Conservation (phyloP, 1,140 invertebrate genomes). For the Camponotus pennsylvanicus region DNA sequence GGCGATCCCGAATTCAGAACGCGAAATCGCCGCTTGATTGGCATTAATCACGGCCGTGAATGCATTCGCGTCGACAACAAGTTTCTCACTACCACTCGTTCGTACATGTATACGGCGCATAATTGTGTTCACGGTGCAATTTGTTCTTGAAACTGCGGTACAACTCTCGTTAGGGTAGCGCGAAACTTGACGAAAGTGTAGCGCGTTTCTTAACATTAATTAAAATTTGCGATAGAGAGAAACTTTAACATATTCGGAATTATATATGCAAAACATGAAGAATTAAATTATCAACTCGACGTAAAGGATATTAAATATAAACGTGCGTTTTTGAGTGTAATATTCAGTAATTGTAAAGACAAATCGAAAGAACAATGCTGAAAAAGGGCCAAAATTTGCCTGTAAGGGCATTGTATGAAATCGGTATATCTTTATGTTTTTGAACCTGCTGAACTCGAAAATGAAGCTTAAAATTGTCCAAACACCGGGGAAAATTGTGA, state of each 20-base stretch:
- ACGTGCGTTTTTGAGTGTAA: not conserved
- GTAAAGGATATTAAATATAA: conserved; percentile 3
- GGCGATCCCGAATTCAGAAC: conserved; percentile 66
- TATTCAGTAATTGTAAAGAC: not conserved
- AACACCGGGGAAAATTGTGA: too few species aligned
- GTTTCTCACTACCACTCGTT: not conserved
- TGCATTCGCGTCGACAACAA: conserved; percentile 8
- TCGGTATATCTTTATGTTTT: too few species aligned
- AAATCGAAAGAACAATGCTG: not conserved
- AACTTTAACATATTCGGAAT: conserved; percentile 18
- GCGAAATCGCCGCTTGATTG: conserved; percentile 63
- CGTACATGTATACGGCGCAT: not conserved
- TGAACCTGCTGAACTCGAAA: too few species aligned
- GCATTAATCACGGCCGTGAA: conserved; percentile 59
- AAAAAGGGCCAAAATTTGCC: too few species aligned
- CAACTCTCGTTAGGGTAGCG: not conserved
- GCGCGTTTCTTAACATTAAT: conserved; percentile 40
- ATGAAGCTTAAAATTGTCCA: too few species aligned
- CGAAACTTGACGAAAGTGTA: conserved; percentile 13
- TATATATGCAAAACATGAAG: conserved; percentile 34
- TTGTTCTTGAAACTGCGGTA: conserved; percentile 19
- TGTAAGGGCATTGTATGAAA: too few species aligned
- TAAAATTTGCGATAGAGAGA: conserved; percentile 18
- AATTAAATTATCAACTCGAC: conserved; percentile 18
- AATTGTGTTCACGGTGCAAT: conserved; percentile 19